Evolutionary conservation across 2,888 invertebrate genomes (phyloP), one percentile per base, ranked within the genome.

Genomic region (Dimorphilus gyrociliatus): DNA sequence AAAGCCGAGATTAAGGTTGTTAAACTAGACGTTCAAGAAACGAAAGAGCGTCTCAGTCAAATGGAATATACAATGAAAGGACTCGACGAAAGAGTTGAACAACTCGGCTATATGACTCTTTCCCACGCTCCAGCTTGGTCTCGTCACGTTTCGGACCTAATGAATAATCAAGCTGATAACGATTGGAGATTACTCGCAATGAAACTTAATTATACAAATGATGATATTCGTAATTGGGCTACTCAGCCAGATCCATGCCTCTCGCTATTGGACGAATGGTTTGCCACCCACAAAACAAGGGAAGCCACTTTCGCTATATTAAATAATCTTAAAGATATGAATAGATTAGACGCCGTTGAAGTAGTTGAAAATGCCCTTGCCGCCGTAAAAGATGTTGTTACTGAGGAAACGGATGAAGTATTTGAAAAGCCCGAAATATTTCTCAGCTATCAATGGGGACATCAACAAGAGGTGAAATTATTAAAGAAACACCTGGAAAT

Each of bases 221-320:
- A 51, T 31, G 58, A 58, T 39, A 48, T 58, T 16, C 39, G 47
- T 30, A 48, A 41, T 12, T 58, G 55, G 55, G 48, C 54, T 3
- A 49, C 47, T 25, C 53, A 52, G 29, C 33, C 47, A 13, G 54
- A 57, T 33, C 58, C 58, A 3, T 55, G 53, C 32, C 50, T 58
- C 53, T 44, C 50, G 4, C 30, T 58, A 38, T 40, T 59, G 10
- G 51, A 48, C 39, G 55, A 57, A 35, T 59, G 55, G 55, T 59
- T 50, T 35, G 46, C 54, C 28, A 51, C 48, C 8, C 50, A 53
- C 35, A 56, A 51, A 35, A 52, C 51, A 6, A 45, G 50, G 29
- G 57, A 56, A 34, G 47, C 47, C 4, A 48, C 44, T 4, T 36
- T 39, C 30, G 55, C 46, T 14, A 39, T 59, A 7, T 37, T 54